These are phyloP conservation scores for Cyclura pinguis DNA, from an alignment of 2,797 vertebrate genomes.

Conservation along the genomic window DNA sequence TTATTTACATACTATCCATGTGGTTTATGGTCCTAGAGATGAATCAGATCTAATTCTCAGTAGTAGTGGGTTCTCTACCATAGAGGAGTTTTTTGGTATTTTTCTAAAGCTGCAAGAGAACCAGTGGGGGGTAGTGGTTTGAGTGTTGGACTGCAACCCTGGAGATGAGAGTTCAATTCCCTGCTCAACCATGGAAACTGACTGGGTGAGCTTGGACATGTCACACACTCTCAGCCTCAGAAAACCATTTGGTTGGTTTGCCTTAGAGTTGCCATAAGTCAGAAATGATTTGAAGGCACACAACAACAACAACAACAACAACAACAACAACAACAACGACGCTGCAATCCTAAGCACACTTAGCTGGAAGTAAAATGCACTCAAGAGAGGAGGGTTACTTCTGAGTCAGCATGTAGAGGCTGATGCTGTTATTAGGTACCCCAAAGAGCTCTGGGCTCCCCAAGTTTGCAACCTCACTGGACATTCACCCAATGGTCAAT, in stretches of 20 bases:
- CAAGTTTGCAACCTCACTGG: background rate
- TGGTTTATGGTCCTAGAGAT: background rate
- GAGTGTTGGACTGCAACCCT: too few relatives aligned
- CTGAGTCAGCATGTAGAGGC: background rate
- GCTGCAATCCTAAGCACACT: background rate
- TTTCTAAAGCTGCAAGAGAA: background rate
- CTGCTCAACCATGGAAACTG: too few relatives aligned
- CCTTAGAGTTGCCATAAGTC: too few relatives aligned
- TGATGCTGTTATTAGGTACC: background rate
- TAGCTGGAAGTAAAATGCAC: background rate
- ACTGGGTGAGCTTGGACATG: too few relatives aligned
- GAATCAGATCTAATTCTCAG: background rate
- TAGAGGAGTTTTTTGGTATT: background rate
- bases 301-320: too few relatives aligned
- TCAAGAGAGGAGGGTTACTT: background rate
- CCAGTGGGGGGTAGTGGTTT: too few relatives aligned
- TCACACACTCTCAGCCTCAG: too few relatives aligned
- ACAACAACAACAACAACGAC: too few relatives aligned
- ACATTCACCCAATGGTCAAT: background rate
- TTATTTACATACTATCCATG: constrained; percentile 17
- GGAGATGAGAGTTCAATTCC: too few relatives aligned
- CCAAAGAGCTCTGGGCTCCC: background rate
- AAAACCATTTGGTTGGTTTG: too few relatives aligned
- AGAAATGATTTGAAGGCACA: too few relatives aligned
- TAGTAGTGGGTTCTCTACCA: background rate